Evolutionary conservation across 2,888 invertebrate genomes (phyloP), one percentile per base, ranked within the genome.

Genomic region (Malacosoma neustria): DNA sequence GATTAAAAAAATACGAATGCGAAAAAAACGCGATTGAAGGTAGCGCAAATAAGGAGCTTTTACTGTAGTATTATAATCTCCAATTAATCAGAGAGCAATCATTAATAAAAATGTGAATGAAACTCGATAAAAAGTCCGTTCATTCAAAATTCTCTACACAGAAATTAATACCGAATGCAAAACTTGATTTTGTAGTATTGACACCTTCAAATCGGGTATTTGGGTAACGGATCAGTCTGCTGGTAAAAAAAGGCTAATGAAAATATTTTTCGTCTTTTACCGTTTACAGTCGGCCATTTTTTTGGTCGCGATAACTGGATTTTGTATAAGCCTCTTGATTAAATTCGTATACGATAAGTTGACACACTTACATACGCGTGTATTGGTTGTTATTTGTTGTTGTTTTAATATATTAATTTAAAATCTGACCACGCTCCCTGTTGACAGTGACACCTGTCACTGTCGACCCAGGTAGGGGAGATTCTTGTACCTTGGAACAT

Each of bases 231-330:
- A 41, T 34, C 40, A 43, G 39, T 37, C 33, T 45, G 43, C 41
- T 43, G 38, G 43, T 37, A 39, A 46, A 52, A 61, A 61, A 47
- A 57, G 46, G 48, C 38, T 42, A 47, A 60, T 60, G 56, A 57
- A 62, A 47, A 50, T 53, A 46, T 35, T 41, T 41, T 48, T 46
- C 48, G 42, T 44, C 40, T 35, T 57, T 50, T 56, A 57, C 61
- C 57, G 63, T 60, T 62, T 37, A 35, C 40, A 40, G 42, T 32
- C 43, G 40, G 43, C 40, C 29, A 33, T 15, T 31, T 34, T 14
- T 35, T 43, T 7, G 22, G 4, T 22, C 1, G 22, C 22, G 9
- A 22, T 22, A 22, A 22, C 22, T 22, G 22, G 22, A 22, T 7
- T 22, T 22, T 9, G 22, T 7, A 22, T 22, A 22, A 3, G 22